Base-by-base conservation (phyloP, 37 sponge, comb jelly and placozoan species). In the Beroe ovata region DNA sequence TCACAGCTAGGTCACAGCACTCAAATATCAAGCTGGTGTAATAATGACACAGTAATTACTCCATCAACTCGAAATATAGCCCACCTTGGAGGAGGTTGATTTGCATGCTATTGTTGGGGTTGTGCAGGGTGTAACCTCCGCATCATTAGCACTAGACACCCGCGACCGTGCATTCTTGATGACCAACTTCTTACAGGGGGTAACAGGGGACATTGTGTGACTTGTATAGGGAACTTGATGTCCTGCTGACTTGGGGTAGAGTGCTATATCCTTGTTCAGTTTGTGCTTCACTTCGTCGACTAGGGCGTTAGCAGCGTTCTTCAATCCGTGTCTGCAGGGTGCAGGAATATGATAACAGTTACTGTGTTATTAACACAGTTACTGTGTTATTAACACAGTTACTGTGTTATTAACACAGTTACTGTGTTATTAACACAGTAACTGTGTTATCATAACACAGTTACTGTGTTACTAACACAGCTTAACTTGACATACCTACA, bases 251-350 rank as follows among this genome's bases (percentile, higher is more conserved):
- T 21, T 21, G 4, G 42, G 84, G 28, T 42, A 77, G 28, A 42
- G n/a, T 1, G 84, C 54, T 36, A 77, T 30, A 54, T 77, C 84
- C 29, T 77, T 77, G 22, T 36, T 54, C 18, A 77, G 22, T 54
- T 77, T 77, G 16, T 40, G 84, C 33, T 77, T 77, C 22, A 77
- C 84, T 41, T 77, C 84, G 23, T 77, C 84, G 4, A 77, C 84
- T 23, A 77, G 84, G n/a, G 54, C 54, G n/a, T 39, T 42, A 21
- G 84, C 84, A 29, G 84, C 33, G 21, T 21, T 42, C 23, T 42
- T 39, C 47, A 77, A 54, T n/a, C 84, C 84, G 38, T 36, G 33
- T 23, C 84, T 77, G 84, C 23, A 40, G 20, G 23, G 29, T n/a
- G n/a, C n/a, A n/a, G n/a, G n/a, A n/a, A n/a, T n/a, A n/a, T 58